Evolutionary conservation across 2,113 vertebrate genomes (phyloP).

Genomic region (Chlamydotis undulata): DNA sequence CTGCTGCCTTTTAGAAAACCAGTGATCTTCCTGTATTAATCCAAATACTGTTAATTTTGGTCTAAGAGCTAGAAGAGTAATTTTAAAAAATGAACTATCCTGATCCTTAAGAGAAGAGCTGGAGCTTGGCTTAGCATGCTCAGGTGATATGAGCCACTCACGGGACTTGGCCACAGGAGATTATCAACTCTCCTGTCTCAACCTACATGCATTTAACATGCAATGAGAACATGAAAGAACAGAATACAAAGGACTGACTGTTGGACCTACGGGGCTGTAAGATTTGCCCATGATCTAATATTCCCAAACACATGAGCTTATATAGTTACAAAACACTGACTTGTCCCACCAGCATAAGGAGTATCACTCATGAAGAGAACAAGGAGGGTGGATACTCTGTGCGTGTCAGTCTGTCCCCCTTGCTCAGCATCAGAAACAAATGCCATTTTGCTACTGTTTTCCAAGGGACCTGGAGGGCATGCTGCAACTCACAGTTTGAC

Average conservation of each 20-base stretch:
- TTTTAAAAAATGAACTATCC: not conserved
- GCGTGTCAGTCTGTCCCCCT: not conserved
- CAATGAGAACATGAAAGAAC: not conserved
- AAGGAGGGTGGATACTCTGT: not conserved
- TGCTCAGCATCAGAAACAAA: not conserved
- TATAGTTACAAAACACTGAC: not conserved
- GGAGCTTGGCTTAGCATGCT: not conserved
- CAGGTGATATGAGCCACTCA: not conserved
- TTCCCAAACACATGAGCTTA: not conserved
- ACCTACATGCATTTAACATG: not conserved
- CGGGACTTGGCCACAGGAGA: not conserved
- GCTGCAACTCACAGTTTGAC: not conserved
- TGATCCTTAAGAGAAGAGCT: not conserved
- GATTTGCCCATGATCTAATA: not conserved
- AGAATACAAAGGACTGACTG: not conserved
- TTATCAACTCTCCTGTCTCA: not conserved
- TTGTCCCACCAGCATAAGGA: not conserved
- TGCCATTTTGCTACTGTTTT: not conserved
- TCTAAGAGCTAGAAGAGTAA: not conserved
- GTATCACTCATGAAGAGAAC: not conserved
- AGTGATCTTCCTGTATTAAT: not conserved
- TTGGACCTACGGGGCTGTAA: not conserved
- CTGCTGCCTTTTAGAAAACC: not conserved
- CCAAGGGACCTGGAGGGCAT: not conserved
- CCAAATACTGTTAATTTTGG: not conserved